phyloP scores from a whole-genome alignment of 2,113 vertebrate genomes.

The Microtus pennsylvanicus region DNA sequence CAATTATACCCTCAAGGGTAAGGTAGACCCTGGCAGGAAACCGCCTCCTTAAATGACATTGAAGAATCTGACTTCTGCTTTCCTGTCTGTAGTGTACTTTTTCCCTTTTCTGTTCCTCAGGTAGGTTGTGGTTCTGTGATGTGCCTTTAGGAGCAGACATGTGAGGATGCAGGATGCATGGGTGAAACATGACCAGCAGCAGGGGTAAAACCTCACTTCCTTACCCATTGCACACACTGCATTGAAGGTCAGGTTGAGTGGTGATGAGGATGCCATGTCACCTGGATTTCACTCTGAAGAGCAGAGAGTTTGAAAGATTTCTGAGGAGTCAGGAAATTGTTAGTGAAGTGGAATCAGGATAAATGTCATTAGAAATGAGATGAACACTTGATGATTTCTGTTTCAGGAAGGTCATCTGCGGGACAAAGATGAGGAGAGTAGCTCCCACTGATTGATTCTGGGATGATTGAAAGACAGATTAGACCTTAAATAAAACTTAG shows the following conservation, averaged over 20 bases:
- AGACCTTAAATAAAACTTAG: background rate
- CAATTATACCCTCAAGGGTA: background rate
- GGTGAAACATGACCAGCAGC: background rate
- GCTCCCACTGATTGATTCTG: background rate
- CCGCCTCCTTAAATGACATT: background rate
- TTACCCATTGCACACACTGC: background rate
- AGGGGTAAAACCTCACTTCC: background rate
- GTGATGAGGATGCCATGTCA: background rate
- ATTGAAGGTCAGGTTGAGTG: background rate
- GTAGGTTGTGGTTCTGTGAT: background rate
- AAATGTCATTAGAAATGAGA: slow-evolving; percentile 51
- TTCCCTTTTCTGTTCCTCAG: background rate
- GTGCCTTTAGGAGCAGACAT: background rate
- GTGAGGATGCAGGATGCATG: background rate
- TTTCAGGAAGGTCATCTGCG: background rate
- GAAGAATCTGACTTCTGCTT: slow-evolving; percentile 5
- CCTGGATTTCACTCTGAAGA: background rate
- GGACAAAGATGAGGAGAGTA: background rate
- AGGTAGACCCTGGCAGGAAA: background rate
- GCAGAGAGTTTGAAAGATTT: background rate
- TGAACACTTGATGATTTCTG: background rate
- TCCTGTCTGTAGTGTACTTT: background rate
- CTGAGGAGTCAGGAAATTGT: background rate
- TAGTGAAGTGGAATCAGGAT: slow-evolving; percentile 15
- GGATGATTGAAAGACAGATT: background rate